Conservation (phyloP, 2,797 vertebrate species). For the Perodicticus potto region DNA sequence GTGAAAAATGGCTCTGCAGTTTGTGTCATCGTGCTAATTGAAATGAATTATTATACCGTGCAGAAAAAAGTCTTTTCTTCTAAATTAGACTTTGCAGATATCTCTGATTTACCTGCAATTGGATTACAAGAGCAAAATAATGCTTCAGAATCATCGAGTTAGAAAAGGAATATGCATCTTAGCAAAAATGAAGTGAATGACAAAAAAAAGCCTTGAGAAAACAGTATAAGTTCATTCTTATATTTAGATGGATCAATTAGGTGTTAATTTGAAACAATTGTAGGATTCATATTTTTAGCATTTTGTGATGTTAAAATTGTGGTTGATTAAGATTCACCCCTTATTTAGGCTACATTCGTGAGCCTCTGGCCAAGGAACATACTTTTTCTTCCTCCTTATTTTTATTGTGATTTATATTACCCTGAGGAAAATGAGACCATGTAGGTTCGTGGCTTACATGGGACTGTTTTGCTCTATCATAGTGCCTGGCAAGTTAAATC, state of each 20-base stretch:
- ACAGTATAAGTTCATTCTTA: neutral
- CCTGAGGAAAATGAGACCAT: neutral
- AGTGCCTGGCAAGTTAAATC: slow-evolving; percentile 53
- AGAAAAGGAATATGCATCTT: slow-evolving; percentile 65
- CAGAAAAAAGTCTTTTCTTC: slow-evolving; percentile 72
- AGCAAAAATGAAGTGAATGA: slow-evolving; percentile 62
- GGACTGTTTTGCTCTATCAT: neutral
- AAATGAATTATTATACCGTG: slow-evolving; percentile 82
- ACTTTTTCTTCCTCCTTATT: neutral
- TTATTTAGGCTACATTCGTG: neutral
- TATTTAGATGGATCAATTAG: slow-evolving; percentile 48
- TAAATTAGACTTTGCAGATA: slow-evolving; percentile 77
- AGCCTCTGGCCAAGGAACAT: neutral
- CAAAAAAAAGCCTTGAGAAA: slow-evolving; percentile 46
- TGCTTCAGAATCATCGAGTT: slow-evolving; percentile 45
- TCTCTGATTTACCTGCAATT: slow-evolving; percentile 75
- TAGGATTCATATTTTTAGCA: slow-evolving; percentile 40
- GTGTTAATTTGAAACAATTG: slow-evolving; percentile 32
- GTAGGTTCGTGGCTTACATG: neutral
- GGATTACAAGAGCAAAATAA: slow-evolving; percentile 69
- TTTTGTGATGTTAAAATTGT: neutral
- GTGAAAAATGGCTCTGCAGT: slow-evolving; percentile 77
- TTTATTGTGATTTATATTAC: slow-evolving; percentile 56
- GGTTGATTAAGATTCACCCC: neutral
- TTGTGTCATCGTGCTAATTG: slow-evolving; percentile 79